phyloP scores from a whole-genome alignment of 1,140 invertebrate genomes.

The Monochamus saltuarius region DNA sequence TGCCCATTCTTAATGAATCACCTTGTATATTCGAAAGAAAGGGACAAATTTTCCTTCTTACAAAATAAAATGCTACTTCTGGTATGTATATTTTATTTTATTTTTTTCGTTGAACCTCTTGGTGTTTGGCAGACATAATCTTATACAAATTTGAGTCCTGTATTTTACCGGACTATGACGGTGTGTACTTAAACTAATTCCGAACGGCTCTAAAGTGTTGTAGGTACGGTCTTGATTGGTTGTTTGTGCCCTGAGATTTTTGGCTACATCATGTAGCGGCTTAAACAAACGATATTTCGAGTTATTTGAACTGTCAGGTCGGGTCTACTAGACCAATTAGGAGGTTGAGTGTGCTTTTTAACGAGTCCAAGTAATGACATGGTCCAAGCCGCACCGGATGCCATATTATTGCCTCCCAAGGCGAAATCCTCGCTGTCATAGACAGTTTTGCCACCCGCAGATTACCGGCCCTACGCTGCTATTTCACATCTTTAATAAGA shows the following conservation, averaged over 20 bases:
- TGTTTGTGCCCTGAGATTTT: slow-evolving; percentile 23
- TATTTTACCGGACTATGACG: neutral
- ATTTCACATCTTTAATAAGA: slow-evolving; percentile 35
- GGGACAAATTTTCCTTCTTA: no score
- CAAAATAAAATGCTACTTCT: no score
- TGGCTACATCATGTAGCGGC: slow-evolving; percentile 30
- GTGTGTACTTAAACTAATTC: neutral
- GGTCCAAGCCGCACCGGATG: slow-evolving; percentile 37
- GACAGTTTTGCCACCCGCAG: slow-evolving; percentile 40
- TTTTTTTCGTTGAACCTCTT: no score
- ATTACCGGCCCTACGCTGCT: slow-evolving; percentile 28
- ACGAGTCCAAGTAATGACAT: slow-evolving; percentile 40
- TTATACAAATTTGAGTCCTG: no score
- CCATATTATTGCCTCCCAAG: slow-evolving; percentile 32
- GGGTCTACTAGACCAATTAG: slow-evolving; percentile 39
- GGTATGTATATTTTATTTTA: no score
- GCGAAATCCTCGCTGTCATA: slow-evolving; percentile 21
- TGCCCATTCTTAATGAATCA: no score
- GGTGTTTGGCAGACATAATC: no score
- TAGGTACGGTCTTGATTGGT: slow-evolving; percentile 12
- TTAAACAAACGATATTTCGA: slow-evolving; percentile 31
- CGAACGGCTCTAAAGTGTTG: neutral
- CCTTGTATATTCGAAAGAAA: no score
- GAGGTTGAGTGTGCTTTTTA: slow-evolving; percentile 40
- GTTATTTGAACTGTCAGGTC: slow-evolving; percentile 33